phyloP scores from a whole-genome alignment of 2,797 vertebrate genomes.

The Gobio occitaniae region DNA sequence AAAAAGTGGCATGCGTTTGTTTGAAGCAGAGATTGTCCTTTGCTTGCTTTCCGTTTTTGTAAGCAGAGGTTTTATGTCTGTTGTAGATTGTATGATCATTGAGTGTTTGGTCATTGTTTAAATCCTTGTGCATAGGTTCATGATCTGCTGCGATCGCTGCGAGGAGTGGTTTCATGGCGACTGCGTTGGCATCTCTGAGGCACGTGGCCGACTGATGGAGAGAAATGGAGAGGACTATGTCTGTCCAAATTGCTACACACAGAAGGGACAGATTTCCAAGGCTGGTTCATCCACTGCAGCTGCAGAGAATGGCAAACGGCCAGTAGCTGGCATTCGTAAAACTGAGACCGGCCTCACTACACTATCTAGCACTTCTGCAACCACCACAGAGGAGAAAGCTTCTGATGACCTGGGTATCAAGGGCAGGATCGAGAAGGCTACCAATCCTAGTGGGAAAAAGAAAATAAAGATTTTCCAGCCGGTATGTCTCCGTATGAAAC shows the following conservation, averaged over 20 bases:
- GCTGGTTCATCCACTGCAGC: constrained; percentile 66
- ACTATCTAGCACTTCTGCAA: constrained; percentile 19
- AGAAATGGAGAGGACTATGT: constrained; percentile 97
- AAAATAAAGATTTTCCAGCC: constrained; percentile 99
- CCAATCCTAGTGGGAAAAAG: constrained; percentile 96
- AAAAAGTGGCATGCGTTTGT: background rate
- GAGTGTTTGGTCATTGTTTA: constrained; percentile 7
- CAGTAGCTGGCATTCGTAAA: constrained; percentile 48
- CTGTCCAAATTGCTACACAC: constrained; percentile 95
- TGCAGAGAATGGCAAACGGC: constrained; percentile 73
- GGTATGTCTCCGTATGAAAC: constrained; percentile 79
- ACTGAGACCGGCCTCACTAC: constrained; percentile 30
- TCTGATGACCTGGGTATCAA: constrained; percentile 93
- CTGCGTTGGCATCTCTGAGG: constrained; percentile 98
- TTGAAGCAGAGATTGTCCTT: background rate
- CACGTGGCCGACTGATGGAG: constrained; percentile 93
- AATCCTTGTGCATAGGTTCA: constrained; percentile 85
- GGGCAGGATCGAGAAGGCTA: constrained; percentile 97
- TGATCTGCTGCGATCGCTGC: constrained; percentile 99
- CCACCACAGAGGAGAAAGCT: constrained; percentile 69
- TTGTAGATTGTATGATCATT: background rate
- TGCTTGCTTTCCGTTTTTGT: background rate
- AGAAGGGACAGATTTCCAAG: constrained; percentile 82
- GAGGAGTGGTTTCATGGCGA: constrained; percentile 99
- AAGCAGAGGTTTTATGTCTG: background rate